These are phyloP conservation scores for Cuniculus paca DNA, from an alignment of 2,797 vertebrate species.

Conservation along the genomic window DNA sequence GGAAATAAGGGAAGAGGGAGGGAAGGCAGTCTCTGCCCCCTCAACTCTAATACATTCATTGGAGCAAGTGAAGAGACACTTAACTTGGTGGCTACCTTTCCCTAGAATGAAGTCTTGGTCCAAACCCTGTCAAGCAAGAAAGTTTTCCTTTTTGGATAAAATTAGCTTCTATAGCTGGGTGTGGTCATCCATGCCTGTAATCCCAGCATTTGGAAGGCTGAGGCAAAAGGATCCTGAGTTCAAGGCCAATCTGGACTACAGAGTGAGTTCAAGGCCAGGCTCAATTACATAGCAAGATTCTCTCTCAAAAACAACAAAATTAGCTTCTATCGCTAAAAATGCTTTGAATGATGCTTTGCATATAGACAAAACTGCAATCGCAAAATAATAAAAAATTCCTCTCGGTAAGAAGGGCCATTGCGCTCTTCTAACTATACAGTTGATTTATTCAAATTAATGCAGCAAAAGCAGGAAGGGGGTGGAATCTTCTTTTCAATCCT, in stretches of 20 bases:
- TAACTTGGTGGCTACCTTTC: neutral
- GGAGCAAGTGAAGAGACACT: neutral
- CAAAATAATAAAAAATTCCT: conserved; percentile 53
- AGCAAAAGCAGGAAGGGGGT: neutral
- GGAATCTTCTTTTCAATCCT: conserved; percentile 29
- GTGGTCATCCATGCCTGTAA: neutral
- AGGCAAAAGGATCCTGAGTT: neutral
- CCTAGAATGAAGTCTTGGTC: neutral
- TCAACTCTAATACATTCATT: neutral
- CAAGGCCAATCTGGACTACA: neutral
- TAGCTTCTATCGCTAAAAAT: conserved; percentile 37
- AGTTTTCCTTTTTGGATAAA: conserved; percentile 58
- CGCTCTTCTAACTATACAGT: neutral
- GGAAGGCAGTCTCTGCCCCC: neutral
- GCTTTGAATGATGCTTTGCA: neutral
- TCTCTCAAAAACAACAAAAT: neutral
- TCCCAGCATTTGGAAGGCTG: neutral
- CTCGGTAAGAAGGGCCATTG: neutral
- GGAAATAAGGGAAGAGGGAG: neutral
- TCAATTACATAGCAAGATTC: neutral
- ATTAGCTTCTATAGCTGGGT: neutral
- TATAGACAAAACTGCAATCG: neutral
- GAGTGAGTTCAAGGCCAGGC: neutral
- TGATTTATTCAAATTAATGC: conserved; percentile 51
- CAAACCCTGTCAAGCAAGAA: neutral